phyloP scores from a whole-genome alignment of 2,888 invertebrate genomes.

The Clunio marinus region DNA sequence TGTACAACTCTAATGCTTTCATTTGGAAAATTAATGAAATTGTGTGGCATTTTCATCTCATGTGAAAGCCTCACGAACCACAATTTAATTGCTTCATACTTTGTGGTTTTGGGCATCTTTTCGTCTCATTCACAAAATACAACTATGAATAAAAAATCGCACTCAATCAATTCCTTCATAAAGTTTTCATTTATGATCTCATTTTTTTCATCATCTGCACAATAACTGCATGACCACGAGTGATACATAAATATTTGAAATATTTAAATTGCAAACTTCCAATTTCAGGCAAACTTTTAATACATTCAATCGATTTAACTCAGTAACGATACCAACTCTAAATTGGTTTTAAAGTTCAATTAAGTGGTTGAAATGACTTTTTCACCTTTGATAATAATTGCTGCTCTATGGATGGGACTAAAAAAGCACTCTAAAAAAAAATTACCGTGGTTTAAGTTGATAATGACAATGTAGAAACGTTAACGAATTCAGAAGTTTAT shows the following conservation, averaged over 20 bases:
- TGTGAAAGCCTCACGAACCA: conserved; percentile 23
- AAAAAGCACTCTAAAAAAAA: too few species aligned
- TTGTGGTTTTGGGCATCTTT: neutral
- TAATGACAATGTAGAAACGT: too few species aligned
- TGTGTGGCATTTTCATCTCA: conserved; percentile 6
- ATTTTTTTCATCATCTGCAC: neutral
- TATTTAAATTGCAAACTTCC: neutral
- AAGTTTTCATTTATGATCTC: conserved; percentile 14
- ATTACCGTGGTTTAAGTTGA: too few species aligned
- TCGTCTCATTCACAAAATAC: too few species aligned
- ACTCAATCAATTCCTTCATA: conserved; percentile 8
- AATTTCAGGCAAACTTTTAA: neutral
- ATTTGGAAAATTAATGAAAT: conserved; percentile 25
- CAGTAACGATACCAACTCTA: neutral
- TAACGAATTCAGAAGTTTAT: too few species aligned
- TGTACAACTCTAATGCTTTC: conserved; percentile 9
- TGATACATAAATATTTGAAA: conserved; percentile 25
- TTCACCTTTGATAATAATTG: neutral
- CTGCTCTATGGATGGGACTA: too few species aligned
- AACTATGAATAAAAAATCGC: neutral
- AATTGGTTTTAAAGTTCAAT: neutral
- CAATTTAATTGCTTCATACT: conserved; percentile 31
- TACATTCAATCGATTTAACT: neutral
- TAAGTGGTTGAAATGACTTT: neutral
- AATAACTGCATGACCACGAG: conserved; percentile 17